A percentile compares a stretch with the other conserved stretches of the same genome.
Conservation (phyloP, 2,113 vertebrate species). For the Lota lota region DNA sequence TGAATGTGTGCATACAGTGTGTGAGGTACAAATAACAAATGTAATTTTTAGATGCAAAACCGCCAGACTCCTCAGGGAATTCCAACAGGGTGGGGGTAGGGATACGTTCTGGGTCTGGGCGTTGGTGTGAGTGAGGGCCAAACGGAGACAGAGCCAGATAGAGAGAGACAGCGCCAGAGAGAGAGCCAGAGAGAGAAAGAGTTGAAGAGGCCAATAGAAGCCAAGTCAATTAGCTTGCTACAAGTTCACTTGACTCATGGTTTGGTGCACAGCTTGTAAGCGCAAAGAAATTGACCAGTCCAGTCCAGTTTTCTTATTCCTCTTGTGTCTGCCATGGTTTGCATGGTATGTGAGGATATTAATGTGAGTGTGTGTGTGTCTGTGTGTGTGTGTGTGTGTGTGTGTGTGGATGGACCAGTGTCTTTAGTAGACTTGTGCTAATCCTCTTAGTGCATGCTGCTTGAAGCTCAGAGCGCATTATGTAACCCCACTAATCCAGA, state of each 20-base stretch:
- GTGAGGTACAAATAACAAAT: neutral
- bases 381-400: slow-evolving; percentile 21
- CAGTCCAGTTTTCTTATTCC: too few relatives aligned
- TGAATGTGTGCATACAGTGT: neutral
- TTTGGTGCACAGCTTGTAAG: neutral
- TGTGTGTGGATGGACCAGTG: slow-evolving; percentile 47
- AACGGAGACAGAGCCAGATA: neutral
- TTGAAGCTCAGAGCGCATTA: slow-evolving; percentile 69
- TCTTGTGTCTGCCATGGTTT: slow-evolving; percentile 1
- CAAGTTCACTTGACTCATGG: neutral
- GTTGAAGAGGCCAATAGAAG: too few relatives aligned
- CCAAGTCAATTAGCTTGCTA: too few relatives aligned
- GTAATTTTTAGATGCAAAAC: neutral
- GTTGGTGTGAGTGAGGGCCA: neutral
- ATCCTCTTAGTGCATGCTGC: slow-evolving; percentile 73
- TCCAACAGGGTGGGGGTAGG: neutral
- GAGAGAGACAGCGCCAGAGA: neutral
- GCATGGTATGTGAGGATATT: slow-evolving; percentile 20
- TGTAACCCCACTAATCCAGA: slow-evolving; percentile 72
- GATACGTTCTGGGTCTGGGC: neutral
- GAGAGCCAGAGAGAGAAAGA: too few relatives aligned
- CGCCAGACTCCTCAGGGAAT: neutral
- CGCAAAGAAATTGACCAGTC: too few relatives aligned
- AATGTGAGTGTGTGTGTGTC: slow-evolving; percentile 12
- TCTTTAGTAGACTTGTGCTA: slow-evolving; percentile 68